Conservation (phyloP, 2,888 invertebrate species). For the Hirtodrosophila histrioides region DNA sequence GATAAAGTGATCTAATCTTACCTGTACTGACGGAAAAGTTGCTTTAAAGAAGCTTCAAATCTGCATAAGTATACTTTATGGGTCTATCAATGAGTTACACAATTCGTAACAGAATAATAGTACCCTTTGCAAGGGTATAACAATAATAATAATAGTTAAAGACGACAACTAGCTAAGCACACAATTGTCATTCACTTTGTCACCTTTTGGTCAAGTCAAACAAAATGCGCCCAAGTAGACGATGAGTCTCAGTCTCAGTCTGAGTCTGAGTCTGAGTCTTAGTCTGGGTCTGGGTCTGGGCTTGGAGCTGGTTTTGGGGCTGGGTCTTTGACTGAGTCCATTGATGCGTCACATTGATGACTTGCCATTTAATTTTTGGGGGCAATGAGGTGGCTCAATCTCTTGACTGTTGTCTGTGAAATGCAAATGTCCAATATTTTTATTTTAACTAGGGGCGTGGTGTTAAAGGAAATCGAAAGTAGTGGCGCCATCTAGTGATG, state of each 20-base stretch:
- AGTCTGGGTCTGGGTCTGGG: neutral
- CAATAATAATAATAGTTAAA: constrained; percentile 10
- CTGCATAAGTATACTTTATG: too few species aligned
- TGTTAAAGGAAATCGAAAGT: neutral
- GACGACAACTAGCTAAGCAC: constrained; percentile 29
- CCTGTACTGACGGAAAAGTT: too few species aligned
- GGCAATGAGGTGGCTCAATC: constrained; percentile 30
- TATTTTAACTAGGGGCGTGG: constrained; percentile 6
- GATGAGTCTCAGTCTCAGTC: constrained; percentile 1
- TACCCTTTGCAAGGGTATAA: neutral
- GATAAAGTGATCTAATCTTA: too few species aligned
- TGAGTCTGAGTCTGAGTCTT: constrained; percentile 3
- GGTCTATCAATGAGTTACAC: too few species aligned
- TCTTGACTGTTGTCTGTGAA: constrained; percentile 7
- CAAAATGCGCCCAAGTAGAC: constrained; percentile 30
- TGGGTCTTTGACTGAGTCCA: neutral
- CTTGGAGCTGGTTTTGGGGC: neutral
- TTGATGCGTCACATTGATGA: constrained; percentile 49
- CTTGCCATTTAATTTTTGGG: constrained; percentile 23
- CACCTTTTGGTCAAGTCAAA: constrained; percentile 56
- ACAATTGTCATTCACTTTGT: constrained; percentile 52
- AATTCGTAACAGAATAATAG: too few species aligned
- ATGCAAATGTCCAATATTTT: constrained; percentile 31
- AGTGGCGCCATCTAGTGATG: too few species aligned
- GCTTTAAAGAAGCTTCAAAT: too few species aligned